phyloP scores from a whole-genome alignment of 2,113 vertebrate genomes.

The Mystacornis crossleyi region DNA sequence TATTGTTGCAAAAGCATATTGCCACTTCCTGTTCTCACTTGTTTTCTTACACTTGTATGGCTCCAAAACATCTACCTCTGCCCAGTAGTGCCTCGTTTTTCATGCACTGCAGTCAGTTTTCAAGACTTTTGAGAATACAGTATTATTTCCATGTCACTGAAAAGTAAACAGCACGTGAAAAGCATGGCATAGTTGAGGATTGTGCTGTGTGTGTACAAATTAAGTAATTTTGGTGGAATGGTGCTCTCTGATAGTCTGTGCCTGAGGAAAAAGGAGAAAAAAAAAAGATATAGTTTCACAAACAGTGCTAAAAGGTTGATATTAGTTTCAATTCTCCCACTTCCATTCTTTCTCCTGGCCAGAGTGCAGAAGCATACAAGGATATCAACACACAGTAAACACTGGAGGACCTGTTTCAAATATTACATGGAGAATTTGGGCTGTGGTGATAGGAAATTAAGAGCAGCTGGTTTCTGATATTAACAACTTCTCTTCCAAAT shows the following conservation, averaged over 20 bases:
- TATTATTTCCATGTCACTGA: not conserved
- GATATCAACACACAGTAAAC: not conserved
- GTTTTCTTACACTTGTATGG: not conserved
- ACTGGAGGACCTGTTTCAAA: not conserved
- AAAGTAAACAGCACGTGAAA: not conserved
- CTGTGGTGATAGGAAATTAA: not conserved
- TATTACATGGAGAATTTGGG: not conserved
- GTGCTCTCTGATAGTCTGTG: not conserved
- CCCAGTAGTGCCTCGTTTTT: not conserved
- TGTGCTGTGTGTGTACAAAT: not conserved
- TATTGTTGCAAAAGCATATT: slow-evolving; percentile 7
- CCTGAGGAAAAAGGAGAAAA: not conserved
- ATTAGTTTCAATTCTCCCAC: not conserved
- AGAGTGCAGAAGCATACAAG: not conserved
- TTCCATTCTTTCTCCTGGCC: not conserved
- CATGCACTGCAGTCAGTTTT: not conserved
- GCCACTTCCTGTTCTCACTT: not conserved
- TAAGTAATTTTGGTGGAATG: not conserved
- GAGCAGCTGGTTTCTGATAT: not conserved
- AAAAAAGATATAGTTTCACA: not conserved
- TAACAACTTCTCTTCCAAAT: not conserved
- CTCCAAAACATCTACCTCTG: not conserved
- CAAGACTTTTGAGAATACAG: not conserved
- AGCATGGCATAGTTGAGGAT: not conserved
- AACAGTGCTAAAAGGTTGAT: not conserved